phyloP scores from a whole-genome alignment of 2,888 invertebrate species.

The Matsumyia berberina region DNA sequence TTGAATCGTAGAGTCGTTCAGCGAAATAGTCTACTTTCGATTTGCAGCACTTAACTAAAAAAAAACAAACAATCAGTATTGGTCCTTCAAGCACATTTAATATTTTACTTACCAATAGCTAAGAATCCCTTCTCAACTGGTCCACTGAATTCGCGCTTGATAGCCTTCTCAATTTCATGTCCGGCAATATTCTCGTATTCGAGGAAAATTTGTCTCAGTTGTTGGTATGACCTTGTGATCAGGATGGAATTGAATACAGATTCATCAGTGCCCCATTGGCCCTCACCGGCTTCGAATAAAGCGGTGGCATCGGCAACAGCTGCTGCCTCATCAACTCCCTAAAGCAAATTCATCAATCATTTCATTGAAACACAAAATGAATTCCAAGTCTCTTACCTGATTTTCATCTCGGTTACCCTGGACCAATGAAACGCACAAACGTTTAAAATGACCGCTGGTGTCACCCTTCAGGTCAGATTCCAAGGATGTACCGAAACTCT shows the following conservation, averaged over 20 bases:
- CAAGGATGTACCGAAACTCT: constrained; percentile 92
- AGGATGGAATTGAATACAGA: constrained; percentile 94
- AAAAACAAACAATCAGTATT: constrained; percentile 37
- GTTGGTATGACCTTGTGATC: constrained; percentile 94
- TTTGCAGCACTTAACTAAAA: constrained; percentile 93
- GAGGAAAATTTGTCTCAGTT: constrained; percentile 92
- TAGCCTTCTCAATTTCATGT: constrained; percentile 92
- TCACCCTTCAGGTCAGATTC: constrained; percentile 95
- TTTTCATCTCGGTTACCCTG: constrained; percentile 96
- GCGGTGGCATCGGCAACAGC: constrained; percentile 94
- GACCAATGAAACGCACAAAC: constrained; percentile 93
- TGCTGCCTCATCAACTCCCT: constrained; percentile 91
- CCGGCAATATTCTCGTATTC: constrained; percentile 93
- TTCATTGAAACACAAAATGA: background rate
- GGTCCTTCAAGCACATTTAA: constrained; percentile 7
- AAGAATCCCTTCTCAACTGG: constrained; percentile 93
- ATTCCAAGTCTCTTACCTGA: constrained; percentile 81
- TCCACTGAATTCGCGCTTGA: constrained; percentile 95
- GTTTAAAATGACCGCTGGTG: constrained; percentile 97
- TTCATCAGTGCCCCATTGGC: constrained; percentile 96
- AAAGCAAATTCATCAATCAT: background rate
- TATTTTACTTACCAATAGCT: constrained; percentile 89
- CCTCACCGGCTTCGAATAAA: constrained; percentile 91
- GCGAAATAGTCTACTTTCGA: constrained; percentile 97
- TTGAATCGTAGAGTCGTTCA: constrained; percentile 93